Percentiles rank a stretch among this genome's conserved stretches.
These are phyloP conservation scores for Chiroxiphia lanceolata DNA, from an alignment of 2,797 vertebrate genomes.

Conservation along the genomic window DNA sequence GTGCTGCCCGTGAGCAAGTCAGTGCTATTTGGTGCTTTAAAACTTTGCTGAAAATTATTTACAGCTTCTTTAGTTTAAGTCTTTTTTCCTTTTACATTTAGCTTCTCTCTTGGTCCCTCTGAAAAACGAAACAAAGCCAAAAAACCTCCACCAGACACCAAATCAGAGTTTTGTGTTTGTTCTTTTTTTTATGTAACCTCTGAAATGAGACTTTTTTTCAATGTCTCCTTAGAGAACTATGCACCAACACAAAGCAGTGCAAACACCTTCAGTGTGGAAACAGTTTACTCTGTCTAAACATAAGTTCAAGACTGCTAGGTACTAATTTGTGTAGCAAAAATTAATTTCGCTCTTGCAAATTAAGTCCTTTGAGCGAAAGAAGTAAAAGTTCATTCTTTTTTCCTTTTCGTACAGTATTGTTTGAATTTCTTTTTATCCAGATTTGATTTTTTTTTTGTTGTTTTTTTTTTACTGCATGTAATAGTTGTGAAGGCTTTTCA, in stretches of 20 bases:
- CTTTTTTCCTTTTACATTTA: not conserved
- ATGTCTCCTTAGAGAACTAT: not conserved
- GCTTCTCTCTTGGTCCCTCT: not conserved
- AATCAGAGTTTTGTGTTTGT: not conserved
- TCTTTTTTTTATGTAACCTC: not conserved
- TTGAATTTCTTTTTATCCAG: not conserved
- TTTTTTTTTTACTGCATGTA: not conserved
- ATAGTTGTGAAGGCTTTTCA: not conserved
- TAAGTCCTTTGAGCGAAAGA: not conserved
- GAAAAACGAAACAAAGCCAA: not conserved
- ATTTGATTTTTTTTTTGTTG: not conserved
- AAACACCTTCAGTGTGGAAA: not conserved
- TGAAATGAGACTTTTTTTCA: not conserved
- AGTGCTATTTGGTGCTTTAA: not conserved
- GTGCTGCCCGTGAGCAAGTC: constrained; percentile 81
- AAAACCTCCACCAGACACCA: accelerated
- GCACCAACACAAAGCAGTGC: not conserved
- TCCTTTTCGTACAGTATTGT: not conserved
- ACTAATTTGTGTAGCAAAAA: not conserved
- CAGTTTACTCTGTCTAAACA: not conserved
- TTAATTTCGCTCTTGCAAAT: not conserved
- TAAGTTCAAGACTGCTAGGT: not conserved
- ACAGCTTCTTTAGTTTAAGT: not conserved
- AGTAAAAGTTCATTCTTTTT: not conserved
- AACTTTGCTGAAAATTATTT: not conserved